A percentile compares a stretch with the other conserved stretches of the same genome.
Conservation (phyloP, 2,113 vertebrate species). For the Alligator mississippiensis region DNA sequence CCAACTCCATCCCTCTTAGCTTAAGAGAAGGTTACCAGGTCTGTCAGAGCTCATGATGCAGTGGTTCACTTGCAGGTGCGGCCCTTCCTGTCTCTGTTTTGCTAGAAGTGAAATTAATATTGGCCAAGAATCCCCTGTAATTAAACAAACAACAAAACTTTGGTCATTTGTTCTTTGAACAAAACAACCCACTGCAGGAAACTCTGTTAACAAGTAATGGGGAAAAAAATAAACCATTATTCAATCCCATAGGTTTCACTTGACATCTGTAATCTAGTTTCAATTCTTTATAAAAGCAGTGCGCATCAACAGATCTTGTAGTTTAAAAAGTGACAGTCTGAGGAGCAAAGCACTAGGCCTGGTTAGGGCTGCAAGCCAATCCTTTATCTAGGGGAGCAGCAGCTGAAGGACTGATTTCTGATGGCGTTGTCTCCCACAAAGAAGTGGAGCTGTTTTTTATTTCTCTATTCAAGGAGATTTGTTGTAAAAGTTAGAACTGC, state of each 20-base stretch:
- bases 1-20: not conserved
- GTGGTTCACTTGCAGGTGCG: too few relatives aligned
- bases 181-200: not conserved
- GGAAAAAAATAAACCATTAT: too few relatives aligned
- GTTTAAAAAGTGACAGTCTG: too few relatives aligned
- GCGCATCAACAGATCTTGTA: not conserved
- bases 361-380: not conserved
- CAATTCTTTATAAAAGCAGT: not conserved
- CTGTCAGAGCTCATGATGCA: not conserved
- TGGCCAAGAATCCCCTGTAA: not conserved
- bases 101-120: not conserved
- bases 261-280: not conserved
- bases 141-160: not conserved
- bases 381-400: not conserved
- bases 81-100: too few relatives aligned
- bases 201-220: too few relatives aligned
- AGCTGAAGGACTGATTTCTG: not conserved
- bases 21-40: not conserved
- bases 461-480: not conserved
- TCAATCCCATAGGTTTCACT: not conserved
- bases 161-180: not conserved
- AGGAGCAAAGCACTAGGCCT: not conserved
- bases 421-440: not conserved
- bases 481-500: not conserved
- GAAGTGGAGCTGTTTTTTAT: not conserved